Evolutionary conservation across 37 sponge, comb jelly and placozoan species (phyloP).

Genomic region (Aphrocallistes beatrix): DNA sequence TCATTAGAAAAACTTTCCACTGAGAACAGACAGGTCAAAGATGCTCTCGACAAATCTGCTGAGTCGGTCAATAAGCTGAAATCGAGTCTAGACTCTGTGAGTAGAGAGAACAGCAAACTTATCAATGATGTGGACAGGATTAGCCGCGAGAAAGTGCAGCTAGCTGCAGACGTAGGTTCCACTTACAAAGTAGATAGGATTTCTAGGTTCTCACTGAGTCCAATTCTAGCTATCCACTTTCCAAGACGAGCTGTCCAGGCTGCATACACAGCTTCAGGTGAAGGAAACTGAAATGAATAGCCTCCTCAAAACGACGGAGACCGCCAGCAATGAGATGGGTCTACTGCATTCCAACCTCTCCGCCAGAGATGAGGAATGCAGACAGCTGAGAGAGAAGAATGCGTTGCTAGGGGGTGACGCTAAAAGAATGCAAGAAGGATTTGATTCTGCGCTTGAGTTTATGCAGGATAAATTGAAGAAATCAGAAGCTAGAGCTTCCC

Average conservation of each 20-base stretch:
- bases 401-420: not conserved
- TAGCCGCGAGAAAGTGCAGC: not conserved
- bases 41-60: not conserved
- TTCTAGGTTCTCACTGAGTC: too few relatives aligned
- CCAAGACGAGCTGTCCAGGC: not conserved
- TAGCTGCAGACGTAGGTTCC: not conserved
- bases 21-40: not conserved
- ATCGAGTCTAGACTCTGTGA: not conserved
- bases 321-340: not conserved
- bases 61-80: not conserved
- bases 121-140: not conserved
- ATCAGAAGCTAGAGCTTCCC: not conserved
- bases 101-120: not conserved
- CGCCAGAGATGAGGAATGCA: not conserved
- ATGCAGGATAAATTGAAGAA: not conserved
- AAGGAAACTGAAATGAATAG: not conserved
- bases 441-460: not conserved
- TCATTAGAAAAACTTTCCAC: not conserved
- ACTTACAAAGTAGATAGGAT: not conserved
- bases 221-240: not conserved
- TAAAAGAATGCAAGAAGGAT: not conserved
- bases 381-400: not conserved
- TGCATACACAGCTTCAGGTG: not conserved
- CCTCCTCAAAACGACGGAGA: not conserved
- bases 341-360: not conserved